A percentile compares a stretch with the other conserved stretches of the same genome.
These are phyloP conservation scores for Dicerorhinus sumatrensis DNA, from an alignment of 2,113 vertebrate genomes.

Conservation along the genomic window DNA sequence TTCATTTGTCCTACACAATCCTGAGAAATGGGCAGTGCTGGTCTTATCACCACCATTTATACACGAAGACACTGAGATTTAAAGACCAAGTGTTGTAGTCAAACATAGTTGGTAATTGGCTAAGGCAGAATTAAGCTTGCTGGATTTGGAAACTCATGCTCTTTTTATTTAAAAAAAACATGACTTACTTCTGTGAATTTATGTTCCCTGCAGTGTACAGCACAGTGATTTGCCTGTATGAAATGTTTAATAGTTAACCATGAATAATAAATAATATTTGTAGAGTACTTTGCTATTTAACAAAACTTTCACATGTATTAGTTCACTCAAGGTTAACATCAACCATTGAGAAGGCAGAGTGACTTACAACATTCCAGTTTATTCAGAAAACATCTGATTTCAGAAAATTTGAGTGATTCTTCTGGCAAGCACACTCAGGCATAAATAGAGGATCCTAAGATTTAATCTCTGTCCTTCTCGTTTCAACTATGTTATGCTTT, in stretches of 20 bases:
- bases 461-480: not conserved
- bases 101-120: not conserved
- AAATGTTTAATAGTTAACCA: not conserved
- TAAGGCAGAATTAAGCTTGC: not conserved
- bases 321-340: not conserved
- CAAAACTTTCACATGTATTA: not conserved
- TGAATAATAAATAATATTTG: not conserved
- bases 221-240: not conserved
- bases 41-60: not conserved
- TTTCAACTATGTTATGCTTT: not conserved
- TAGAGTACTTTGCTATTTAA: not conserved
- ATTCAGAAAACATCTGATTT: not conserved
- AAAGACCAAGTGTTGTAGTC: not conserved
- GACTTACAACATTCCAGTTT: not conserved
- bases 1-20: not conserved
- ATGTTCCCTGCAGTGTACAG: not conserved
- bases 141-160: not conserved
- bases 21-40: not conserved
- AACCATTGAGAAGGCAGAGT: not conserved
- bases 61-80: not conserved
- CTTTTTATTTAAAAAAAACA: not conserved
- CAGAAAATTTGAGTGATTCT: slow-evolving; percentile 2
- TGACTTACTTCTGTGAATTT: not conserved
- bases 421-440: not conserved
- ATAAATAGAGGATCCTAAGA: not conserved